Evolutionary conservation across 2,113 vertebrate species (phyloP).

Genomic region (Catagonus wagneri): DNA sequence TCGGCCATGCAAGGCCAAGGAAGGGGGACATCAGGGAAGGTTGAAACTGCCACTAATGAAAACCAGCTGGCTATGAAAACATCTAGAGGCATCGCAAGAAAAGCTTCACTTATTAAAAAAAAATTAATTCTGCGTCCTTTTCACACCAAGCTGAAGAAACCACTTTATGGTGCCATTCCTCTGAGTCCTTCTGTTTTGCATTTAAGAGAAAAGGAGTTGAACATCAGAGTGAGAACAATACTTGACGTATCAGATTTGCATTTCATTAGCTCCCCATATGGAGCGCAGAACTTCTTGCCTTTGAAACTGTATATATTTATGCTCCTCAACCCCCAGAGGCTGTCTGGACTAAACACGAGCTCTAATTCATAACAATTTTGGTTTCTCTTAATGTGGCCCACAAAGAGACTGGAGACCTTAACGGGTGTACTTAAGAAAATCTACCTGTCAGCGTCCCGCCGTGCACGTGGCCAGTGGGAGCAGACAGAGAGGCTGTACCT

Average conservation of each 20-base stretch:
- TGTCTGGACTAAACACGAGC: constrained; percentile 69
- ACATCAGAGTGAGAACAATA: constrained; percentile 75
- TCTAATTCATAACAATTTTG: constrained; percentile 70
- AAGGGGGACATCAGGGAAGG: not conserved
- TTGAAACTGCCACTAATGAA: constrained; percentile 63
- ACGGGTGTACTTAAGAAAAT: constrained; percentile 77
- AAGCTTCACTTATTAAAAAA: constrained; percentile 35
- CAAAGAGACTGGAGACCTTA: constrained; percentile 73
- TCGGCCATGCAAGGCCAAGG: not conserved
- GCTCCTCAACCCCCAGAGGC: constrained; percentile 68
- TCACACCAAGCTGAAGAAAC: constrained; percentile 62
- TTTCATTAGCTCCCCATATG: constrained; percentile 78
- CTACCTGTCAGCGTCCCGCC: constrained; percentile 68
- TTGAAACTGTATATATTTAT: constrained; percentile 83
- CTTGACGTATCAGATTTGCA: constrained; percentile 73
- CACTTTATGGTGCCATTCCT: constrained; percentile 52
- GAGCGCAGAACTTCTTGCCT: constrained; percentile 69
- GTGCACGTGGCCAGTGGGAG: constrained; percentile 42
- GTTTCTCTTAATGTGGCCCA: constrained; percentile 66
- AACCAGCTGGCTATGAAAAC: constrained; percentile 21
- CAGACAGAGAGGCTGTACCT: constrained; percentile 64
- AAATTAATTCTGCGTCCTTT: constrained; percentile 65
- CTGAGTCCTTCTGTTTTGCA: constrained; percentile 73
- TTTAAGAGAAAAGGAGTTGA: constrained; percentile 74
- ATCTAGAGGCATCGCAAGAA: not conserved